Evolutionary conservation across 1,140 invertebrate genomes (phyloP), one percentile per base, ranked within the genome.

Genomic region (Geopemphigus sp.): DNA sequence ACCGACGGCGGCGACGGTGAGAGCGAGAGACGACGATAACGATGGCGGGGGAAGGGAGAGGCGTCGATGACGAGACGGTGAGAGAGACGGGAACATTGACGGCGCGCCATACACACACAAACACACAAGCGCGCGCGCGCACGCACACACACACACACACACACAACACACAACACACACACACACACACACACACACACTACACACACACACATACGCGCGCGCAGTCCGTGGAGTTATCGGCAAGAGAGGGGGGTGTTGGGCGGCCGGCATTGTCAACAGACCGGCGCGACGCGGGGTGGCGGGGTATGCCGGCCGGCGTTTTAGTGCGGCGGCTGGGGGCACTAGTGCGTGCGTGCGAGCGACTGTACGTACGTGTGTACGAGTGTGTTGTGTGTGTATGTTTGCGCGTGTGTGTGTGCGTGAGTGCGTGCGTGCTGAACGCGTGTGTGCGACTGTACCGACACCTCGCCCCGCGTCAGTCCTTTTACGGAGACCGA

Each of bases 401-500:
- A 57, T 57, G 32, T 32, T 19, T 29, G 68, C 47, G 39, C 22
- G n/a, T 57, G 39, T 68, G 47, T 12, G 45, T 17, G 66, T 26
- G 47, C 6, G 32, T 12, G 39, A 10, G 68, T 24, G 22, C 24
- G 29, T 26, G 39, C n/a, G 73, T 61, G 73, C n/a, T n/a, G n/a
- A n/a, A n/a, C 24, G 73, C 61, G 74, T 63, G 56, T 24, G 74
- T 45, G 39, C 17, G n/a, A 47, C 32, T 24, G 56, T 61, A 47
- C 56, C 57, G 57, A 78, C 74, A 78, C 74, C 74, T 78, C 74
- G 56, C 74, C 74, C 74, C 74, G 57, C 57, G 17, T 63, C 74
- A 78, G 74, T 78, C 74, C 74, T 50, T 78, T 50, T 78, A 78
- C 39, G 74, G 74, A 61, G 22, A 63, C 74, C 24, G 74, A 50